Evolutionary conservation across 1,140 invertebrate species (phyloP), one percentile per base, ranked within the genome.

Genomic region (Dreissena rostriformis): DNA sequence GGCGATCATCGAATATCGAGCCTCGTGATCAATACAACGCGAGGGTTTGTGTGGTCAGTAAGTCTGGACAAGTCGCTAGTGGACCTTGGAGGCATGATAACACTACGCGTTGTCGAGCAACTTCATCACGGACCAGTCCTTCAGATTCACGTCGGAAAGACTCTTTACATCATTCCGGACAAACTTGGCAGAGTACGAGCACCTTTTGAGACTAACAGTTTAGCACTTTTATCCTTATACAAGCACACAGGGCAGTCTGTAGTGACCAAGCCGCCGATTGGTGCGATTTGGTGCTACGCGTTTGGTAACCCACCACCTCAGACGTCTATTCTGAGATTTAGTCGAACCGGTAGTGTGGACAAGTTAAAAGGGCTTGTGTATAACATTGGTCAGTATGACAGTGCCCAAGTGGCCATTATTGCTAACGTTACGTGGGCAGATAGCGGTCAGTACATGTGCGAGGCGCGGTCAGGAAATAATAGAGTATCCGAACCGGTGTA

Each of bases 111-210:
- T 29, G 68, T 77, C 0, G 67, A 77, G n/a, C 74, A 77, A 65
- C 55, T 77, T 12, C 74, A 72, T 26, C 57, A 70, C 28, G 74
- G 74, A 22, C 74, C 75, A 15, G 75, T 77, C 0, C 63, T 78
- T 11, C 82, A 84, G 55, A 78, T 84, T 28, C 75, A 84, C 28
- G 68, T 84, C 19, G 82, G 82, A 12, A 78, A 83, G 70, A 84
- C 74, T n/a, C 49, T 78, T 22, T 77, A 84, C 24, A 66, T 82
- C 19, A 75, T 68, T 28, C 66, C 82, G 19, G 71, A 82, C 22
- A 72, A 39, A 26, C 51, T 55, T 11, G 67, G 61, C 17, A 29
- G 15, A 0, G 24, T 65, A 12, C 77, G 77, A 28, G 67, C 82
- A 1, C 82, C 82, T 22, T 84, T 84, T 49, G 65, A 73, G 10